Evolutionary conservation across 2,888 invertebrate genomes (phyloP), one percentile per base, ranked within the genome.

Genomic region (Cephus sareptanus): DNA sequence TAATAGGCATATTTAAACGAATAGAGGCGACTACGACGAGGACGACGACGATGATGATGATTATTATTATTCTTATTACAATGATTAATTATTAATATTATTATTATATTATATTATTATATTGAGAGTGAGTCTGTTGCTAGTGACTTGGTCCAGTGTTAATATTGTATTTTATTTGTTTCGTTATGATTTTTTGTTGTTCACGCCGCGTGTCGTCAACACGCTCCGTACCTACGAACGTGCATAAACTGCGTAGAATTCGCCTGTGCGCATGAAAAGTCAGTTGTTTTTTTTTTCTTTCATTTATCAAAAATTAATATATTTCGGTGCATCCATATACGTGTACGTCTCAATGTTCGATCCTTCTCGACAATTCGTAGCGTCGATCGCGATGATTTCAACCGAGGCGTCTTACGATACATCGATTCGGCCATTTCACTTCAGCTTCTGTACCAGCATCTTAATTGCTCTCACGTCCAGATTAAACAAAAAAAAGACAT

Each of bases 101-200:
- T 84, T 82, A 82, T 83, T 79, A 86, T 56, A 82, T 83, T 80
- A 85, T 81, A 83, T 79, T 80, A 87, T 88, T 89, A 87, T 90
- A 90, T 89, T 83, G 87, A 88, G 88, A 90, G 88, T 88, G 90
- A 88, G 88, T 89, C 90, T 87, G 87, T 88, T 89, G 86, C 87
- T 87, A 85, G 88, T 87, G 90, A 89, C 89, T 89, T 88, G 88
- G 89, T 90, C 90, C 90, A 90, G 90, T 91, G 91, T 91, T 91
- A 89, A 91, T 91, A 91, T 89, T 91, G 90, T 91, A 91, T 91
- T 91, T 91, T 91, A 90, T 91, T 91, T 91, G 91, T 91, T 91
- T 90, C 90, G 91, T 91, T 91, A 90, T 90, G 85, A 86, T 30
- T 83, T 87, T 88, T 90, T 90, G 88, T 90, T 90, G 88, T 88